phyloP scores from a whole-genome alignment of 2,888 invertebrate species.

The Hoplodrina ambigua region DNA sequence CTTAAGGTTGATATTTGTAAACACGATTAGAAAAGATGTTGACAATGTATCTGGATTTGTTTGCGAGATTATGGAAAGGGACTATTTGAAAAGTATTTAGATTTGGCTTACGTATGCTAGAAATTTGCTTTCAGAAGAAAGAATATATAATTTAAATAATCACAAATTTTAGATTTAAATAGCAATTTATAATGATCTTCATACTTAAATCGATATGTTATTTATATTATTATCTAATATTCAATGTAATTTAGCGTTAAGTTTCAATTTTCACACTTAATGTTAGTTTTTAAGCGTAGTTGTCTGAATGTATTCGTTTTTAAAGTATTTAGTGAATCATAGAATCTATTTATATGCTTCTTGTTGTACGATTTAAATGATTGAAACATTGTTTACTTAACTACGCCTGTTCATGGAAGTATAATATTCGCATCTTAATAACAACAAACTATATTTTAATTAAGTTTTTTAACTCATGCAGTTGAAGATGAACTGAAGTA shows the following conservation, averaged over 20 bases:
- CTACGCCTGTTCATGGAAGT: constrained; percentile 30
- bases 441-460: constrained; percentile 15
- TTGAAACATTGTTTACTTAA: constrained; percentile 30
- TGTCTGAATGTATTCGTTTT: constrained; percentile 41
- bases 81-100: constrained; percentile 34
- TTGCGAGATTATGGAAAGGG: constrained; percentile 54
- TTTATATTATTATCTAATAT: constrained; percentile 54
- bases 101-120: constrained; percentile 37
- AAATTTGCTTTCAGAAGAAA: constrained; percentile 26
- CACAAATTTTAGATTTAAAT: constrained; percentile 47
- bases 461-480: constrained; percentile 10
- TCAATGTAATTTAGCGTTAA: constrained; percentile 57
- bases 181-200: constrained; percentile 60
- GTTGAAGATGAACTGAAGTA: constrained; percentile 22
- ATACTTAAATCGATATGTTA: constrained; percentile 60
- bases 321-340: constrained; percentile 40
- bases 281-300: constrained; percentile 53
- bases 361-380: constrained; percentile 33
- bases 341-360: constrained; percentile 36
- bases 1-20: constrained; percentile 37
- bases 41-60: constrained; percentile 48
- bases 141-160: constrained; percentile 37
- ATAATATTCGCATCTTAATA: constrained; percentile 34
- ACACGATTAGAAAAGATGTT: constrained; percentile 34
- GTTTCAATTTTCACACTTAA: constrained; percentile 56